Evolutionary conservation across 1,140 invertebrate genomes (phyloP).

Genomic region (Araneus ventricosus): DNA sequence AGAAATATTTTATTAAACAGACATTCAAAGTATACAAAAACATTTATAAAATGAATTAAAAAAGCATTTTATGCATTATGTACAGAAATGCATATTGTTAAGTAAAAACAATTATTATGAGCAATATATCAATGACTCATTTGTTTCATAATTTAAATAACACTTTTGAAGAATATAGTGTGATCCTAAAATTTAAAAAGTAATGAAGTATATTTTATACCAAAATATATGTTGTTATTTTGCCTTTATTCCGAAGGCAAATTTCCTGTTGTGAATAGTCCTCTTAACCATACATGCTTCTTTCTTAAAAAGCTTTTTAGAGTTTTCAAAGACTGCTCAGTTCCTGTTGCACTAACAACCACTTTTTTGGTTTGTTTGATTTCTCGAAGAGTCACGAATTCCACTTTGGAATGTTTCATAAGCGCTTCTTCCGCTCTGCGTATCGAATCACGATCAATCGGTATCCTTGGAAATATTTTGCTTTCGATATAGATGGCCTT

Average conservation of each 20-base stretch:
- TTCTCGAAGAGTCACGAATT: conserved; percentile 40
- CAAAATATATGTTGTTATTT: too few relatives aligned
- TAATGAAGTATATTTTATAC: too few relatives aligned
- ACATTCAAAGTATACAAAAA: too few relatives aligned
- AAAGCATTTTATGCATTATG: too few relatives aligned
- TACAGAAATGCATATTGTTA: too few relatives aligned
- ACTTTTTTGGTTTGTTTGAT: conserved; percentile 52
- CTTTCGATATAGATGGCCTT: conserved; percentile 42
- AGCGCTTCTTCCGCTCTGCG: not conserved
- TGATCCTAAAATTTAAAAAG: too few relatives aligned
- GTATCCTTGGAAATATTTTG: conserved; percentile 29
- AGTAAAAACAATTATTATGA: too few relatives aligned
- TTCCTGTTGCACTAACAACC: conserved; percentile 42
- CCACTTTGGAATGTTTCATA: not conserved
- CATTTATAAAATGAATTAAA: too few relatives aligned
- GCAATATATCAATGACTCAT: too few relatives aligned
- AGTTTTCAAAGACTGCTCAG: conserved; percentile 29
- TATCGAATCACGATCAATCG: not conserved
- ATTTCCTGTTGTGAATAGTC: conserved; percentile 32
- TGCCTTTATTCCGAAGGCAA: not conserved
- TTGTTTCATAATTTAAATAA: too few relatives aligned
- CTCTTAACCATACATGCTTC: conserved; percentile 30
- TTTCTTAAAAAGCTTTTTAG: conserved; percentile 50
- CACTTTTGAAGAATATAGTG: too few relatives aligned
- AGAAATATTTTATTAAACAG: too few relatives aligned